A percentile compares a stretch with the other conserved stretches of the same genome.
phyloP scores from a whole-genome alignment of 2,888 invertebrate species.

The Uropetala carovei region DNA sequence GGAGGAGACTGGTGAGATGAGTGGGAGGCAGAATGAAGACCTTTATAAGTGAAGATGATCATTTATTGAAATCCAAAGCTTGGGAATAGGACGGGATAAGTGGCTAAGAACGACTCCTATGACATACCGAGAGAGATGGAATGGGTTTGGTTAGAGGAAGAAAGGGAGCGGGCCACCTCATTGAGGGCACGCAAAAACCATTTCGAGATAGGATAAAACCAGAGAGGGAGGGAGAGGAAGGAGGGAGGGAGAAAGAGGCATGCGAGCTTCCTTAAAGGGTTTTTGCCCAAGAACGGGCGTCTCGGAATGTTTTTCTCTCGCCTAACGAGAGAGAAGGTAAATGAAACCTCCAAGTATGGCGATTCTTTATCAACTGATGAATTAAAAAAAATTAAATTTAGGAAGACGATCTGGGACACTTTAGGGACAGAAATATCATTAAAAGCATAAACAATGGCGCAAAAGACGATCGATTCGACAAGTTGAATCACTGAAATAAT shows the following conservation, averaged over 20 bases:
- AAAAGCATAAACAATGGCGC: too few relatives aligned
- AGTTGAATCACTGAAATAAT: too few relatives aligned
- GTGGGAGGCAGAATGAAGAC: neutral
- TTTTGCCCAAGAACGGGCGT: neutral
- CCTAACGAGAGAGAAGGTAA: neutral
- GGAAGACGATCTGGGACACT: too few relatives aligned
- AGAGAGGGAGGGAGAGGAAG: neutral
- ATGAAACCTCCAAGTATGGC: neutral
- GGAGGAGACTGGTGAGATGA: too few relatives aligned
- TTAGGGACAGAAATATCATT: too few relatives aligned
- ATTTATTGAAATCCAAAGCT: slow-evolving; percentile 7
- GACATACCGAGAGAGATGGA: neutral
- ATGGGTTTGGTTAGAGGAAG: neutral
- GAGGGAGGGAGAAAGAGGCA: neutral
- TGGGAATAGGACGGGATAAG: neutral
- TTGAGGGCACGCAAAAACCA: slow-evolving; percentile 28
- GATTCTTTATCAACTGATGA: neutral
- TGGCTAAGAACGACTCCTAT: neutral
- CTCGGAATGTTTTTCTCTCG: neutral
- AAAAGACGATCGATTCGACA: too few relatives aligned
- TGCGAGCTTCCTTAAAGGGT: neutral
- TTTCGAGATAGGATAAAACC: neutral
- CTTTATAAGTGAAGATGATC: neutral
- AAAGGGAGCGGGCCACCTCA: neutral
- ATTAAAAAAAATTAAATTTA: too few relatives aligned